Conservation (phyloP, 2,888 invertebrate species). For the Gonocerus acuteangulatus region DNA sequence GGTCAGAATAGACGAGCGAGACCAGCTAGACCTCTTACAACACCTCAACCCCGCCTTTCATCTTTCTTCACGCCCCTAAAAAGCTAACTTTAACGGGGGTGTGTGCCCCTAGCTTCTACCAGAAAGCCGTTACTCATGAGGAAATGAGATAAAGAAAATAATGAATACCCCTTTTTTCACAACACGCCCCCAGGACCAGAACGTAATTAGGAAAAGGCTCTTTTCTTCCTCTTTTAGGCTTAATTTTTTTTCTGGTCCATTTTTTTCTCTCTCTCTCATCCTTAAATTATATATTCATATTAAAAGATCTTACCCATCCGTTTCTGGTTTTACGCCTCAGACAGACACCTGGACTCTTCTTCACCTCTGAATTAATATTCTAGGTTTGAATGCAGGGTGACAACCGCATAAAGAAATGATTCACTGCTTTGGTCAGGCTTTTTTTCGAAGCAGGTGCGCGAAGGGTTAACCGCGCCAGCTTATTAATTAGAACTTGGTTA, state of each 20-base stretch:
- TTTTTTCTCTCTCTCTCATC: background rate
- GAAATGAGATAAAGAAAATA: slow-evolving; percentile 15
- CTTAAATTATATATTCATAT: background rate
- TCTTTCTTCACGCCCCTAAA: slow-evolving; percentile 1
- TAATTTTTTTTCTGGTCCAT: background rate
- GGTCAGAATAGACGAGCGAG: background rate
- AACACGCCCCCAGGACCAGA: background rate
- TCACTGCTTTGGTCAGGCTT: too few species aligned
- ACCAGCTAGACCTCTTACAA: background rate
- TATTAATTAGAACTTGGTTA: too few species aligned
- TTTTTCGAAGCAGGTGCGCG: too few species aligned
- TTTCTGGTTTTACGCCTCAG: background rate
- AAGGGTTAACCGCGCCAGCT: too few species aligned
- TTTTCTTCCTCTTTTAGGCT: slow-evolving; percentile 1
- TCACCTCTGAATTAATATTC: background rate
- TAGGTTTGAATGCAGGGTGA: too few species aligned
- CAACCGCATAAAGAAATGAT: too few species aligned
- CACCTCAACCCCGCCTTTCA: background rate
- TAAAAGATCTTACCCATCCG: background rate
- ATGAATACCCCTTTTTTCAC: slow-evolving; percentile 4
- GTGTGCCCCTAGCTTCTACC: slow-evolving; percentile 12
- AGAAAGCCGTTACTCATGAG: slow-evolving; percentile 18
- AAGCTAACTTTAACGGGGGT: background rate
- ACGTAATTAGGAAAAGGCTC: slow-evolving; percentile 5
- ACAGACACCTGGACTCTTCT: background rate